Percentiles rank a stretch among this genome's conserved stretches.
Conservation (phyloP, 1,140 invertebrate genomes). For the Zophobas morio region DNA sequence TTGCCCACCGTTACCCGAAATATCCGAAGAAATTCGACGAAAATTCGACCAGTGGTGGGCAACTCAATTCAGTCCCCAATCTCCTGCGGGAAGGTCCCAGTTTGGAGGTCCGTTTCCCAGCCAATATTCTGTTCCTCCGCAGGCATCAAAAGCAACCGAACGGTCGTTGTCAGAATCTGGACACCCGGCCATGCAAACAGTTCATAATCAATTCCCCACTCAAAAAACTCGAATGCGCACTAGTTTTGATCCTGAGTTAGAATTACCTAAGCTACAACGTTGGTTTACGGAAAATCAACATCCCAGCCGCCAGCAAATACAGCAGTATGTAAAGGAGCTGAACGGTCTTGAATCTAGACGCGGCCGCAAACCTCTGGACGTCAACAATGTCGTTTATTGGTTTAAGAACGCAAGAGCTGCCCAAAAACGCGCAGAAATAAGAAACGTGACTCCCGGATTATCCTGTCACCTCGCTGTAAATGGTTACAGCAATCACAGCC, state of each 20-base stretch:
- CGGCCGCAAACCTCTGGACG: conserved; percentile 93
- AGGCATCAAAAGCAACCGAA: conserved; percentile 69
- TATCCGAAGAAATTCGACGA: conserved; percentile 81
- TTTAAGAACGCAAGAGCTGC: conserved; percentile 98
- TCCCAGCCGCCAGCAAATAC: conserved; percentile 93
- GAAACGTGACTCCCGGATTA: conserved; percentile 71
- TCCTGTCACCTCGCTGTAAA: conserved; percentile 73
- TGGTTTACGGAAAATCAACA: conserved; percentile 98
- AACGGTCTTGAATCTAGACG: conserved; percentile 92
- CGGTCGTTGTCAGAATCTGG: conserved; percentile 70
- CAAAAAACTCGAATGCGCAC: conserved; percentile 94
- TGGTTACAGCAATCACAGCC: conserved; percentile 76
- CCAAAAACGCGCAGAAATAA: conserved; percentile 88
- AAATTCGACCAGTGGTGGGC: conserved; percentile 85
- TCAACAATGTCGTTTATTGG: conserved; percentile 99
- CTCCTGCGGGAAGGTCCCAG: conserved; percentile 60
- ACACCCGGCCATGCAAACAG: conserved; percentile 80
- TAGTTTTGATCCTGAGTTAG: conserved; percentile 95
- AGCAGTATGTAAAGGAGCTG: conserved; percentile 94
- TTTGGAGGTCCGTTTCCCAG: conserved; percentile 65
- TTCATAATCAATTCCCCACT: conserved; percentile 82
- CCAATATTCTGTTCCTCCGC: conserved; percentile 65
- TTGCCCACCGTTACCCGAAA: conserved; percentile 73
- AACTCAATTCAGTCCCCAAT: conserved; percentile 74
- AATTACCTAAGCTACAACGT: conserved; percentile 93